Base-by-base conservation (phyloP, 2,113 vertebrate genomes). In the human (Homo sapiens) region DNA sequence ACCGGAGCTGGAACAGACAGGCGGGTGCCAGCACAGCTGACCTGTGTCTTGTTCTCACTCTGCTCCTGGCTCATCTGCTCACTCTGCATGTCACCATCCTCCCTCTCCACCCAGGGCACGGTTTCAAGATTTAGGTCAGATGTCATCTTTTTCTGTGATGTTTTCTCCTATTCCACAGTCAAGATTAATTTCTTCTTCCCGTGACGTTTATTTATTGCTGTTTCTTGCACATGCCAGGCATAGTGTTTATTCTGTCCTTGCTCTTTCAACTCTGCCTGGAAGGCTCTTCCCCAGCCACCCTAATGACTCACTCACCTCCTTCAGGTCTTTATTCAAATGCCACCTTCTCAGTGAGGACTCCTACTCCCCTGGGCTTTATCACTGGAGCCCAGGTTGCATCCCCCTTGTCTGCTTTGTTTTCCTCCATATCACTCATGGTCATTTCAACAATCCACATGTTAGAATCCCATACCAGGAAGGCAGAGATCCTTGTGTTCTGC, bases 41-140 rank as follows among this genome's bases (percentile, higher is more conserved):
- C 17, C 1, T 11, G 13, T 45, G 16, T 20, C 70, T 16, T 2
- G 0, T 14, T 35, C 86, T 66, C 35, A 38, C 3, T 11, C 8
- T 4, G 22, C 10, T 11, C 55, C 40, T 18, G 0, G 20, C 43
- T 16, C 11, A 8, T 0, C 35, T 22, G 3, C 8, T 76, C 38
- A 1, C 45, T 38, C 35, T 12, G 38, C 23, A 2, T 0, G 1
- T 2, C 48, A 3, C n/a, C 8, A n/a, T 75, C 40, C 87, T 55
- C 23, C 18, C 30, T 76, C 59, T 61, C 27, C 17, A 40, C 2
- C 48, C 1, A 10, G 14, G 16, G 3, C n/a, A 85, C 22, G 1
- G 6, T 14, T 83, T 52, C 73, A 73, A 32, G 52, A 64, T 43
- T 57, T 0, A 20, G 4, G 12, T 43, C 55, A 32, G 80, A 32